Base-by-base conservation (phyloP, 2,888 invertebrate genomes). In the Nudaria mundana region DNA sequence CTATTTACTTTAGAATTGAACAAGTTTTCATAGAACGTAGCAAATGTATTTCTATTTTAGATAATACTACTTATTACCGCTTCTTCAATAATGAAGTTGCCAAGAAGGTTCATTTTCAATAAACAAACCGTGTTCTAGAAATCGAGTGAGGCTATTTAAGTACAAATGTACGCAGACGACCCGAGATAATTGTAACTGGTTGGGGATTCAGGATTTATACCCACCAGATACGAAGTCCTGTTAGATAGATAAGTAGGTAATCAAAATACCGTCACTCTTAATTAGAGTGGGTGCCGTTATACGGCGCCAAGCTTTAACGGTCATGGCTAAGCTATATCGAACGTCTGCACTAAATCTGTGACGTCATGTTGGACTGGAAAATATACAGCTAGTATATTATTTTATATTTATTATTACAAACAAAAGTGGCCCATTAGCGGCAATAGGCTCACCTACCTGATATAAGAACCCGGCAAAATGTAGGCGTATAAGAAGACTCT, bases 191-290 rank as follows among this genome's bases (percentile, higher is more conserved):
- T 77, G 74, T 75, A 69, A 71, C 66, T 70, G 71, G 61, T 57
- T 42, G 59, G 67, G 71, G 71, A 69, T 60, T 49, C 70, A 79
- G 79, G 76, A 81, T 80, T 80, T 77, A 81, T 81, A 76, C 61
- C n/a, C 63, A 52, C 56, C 52, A 72, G 77, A 78, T 77, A 73
- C 48, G 48, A 49, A 66, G 66, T 71, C 66, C 74, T 75, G 78
- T 80, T 78, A 71, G 56, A 53, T 58, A 63, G 74, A 78, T 82
- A 84, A 85, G 72, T 73, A 82, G 76, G 78, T 76, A 80, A 84
- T 83, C 79, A 81, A 82, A 81, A 81, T 81, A 66, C 81, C 77
- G 84, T 84, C 83, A 76, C 72, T 83, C 76, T 79, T 82, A 77
- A 83, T 84, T 83, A 81, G 65, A 52, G 62, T 56, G 69, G 74